Percentiles rank a stretch among this genome's conserved stretches.
Evolutionary conservation across 2,797 vertebrate genomes (phyloP).

Genomic region (Chaenodraco wilsoni): DNA sequence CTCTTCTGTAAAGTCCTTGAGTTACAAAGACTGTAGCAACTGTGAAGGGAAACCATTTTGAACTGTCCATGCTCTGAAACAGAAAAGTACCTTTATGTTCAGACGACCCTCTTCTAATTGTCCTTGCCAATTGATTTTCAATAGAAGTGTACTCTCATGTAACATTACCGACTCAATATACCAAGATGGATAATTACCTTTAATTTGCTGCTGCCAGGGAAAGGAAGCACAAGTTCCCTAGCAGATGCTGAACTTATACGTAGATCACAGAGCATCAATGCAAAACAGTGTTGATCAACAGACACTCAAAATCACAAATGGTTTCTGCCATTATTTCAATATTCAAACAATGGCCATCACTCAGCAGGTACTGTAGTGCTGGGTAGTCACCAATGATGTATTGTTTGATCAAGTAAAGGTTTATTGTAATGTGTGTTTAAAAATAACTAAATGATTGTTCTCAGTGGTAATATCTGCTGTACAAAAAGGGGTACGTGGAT

Average conservation of each 20-base stretch:
- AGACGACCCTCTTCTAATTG: conserved; percentile 19
- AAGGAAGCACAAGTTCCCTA: background rate
- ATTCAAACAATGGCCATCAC: background rate
- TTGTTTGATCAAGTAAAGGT: too few species aligned
- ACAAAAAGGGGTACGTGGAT: too few species aligned
- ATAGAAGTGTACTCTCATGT: conserved; percentile 14
- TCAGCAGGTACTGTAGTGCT: background rate
- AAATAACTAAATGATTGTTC: too few species aligned
- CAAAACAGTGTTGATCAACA: background rate
- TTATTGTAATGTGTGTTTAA: too few species aligned
- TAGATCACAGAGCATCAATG: background rate
- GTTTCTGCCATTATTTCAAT: background rate
- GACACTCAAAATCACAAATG: background rate
- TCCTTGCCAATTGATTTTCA: conserved; percentile 27
- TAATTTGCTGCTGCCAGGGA: background rate
- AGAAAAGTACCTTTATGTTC: conserved; percentile 28
- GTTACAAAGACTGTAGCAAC: background rate
- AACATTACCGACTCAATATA: conserved; percentile 10
- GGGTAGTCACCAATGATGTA: background rate
- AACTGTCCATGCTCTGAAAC: background rate
- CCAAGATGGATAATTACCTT: conserved; percentile 10
- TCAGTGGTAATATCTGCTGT: too few species aligned
- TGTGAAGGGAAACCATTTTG: background rate
- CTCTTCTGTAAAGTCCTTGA: background rate
- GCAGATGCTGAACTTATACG: background rate